Evolutionary conservation across 2,113 vertebrate genomes (phyloP), one percentile per base, ranked within the genome.

Genomic region (Campylomormyrus tamandua): DNA sequence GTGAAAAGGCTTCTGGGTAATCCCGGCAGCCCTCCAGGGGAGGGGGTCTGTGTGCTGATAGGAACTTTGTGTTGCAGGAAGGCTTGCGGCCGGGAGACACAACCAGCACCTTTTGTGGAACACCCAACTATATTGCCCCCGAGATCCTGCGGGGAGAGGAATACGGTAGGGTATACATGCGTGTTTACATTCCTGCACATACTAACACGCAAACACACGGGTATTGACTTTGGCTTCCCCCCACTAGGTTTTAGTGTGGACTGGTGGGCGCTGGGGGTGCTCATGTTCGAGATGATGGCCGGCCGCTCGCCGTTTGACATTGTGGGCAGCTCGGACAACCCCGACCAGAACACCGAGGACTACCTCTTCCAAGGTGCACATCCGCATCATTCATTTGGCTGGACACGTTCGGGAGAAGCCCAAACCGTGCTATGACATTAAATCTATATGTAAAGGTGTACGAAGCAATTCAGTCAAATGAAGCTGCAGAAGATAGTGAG

Each of bases 241-340:
- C 89, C 46, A 90, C 48, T 91, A 97, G 98, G 98, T 80, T 99
- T 99, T 93, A 99, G 98, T 0, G 98, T 99, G 35, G 98, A 99
- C 95, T 99, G 98, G 98, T 99, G 98, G 98, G 98, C 98, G 0
- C 96, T 99, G 6, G 98, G 98, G 1, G 98, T 99, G 17, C 96
- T 99, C 3, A 99, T 99, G 98, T 99, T 99, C 90, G 98, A 99
- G 94, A 99, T 99, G 98, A 99, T 99, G 98, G 98, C 98, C 0
- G 98, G 98, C 46, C 96, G 98, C 88, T 99, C 98, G 1, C 98
- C 98, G 0, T 99, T 99, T 10, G 98, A 99, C 93, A 99, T 99
- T 0, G 98, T 99, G 0, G 98, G 98, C 31, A 99, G 98, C 92
- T 98, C 98, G 0, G 98, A 99, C 94, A 99, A 99, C 92, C 98